Evolutionary conservation across 2,797 vertebrate genomes (phyloP), one percentile per base, ranked within the genome.

Genomic region (Ctenopoma kingsleyae): DNA sequence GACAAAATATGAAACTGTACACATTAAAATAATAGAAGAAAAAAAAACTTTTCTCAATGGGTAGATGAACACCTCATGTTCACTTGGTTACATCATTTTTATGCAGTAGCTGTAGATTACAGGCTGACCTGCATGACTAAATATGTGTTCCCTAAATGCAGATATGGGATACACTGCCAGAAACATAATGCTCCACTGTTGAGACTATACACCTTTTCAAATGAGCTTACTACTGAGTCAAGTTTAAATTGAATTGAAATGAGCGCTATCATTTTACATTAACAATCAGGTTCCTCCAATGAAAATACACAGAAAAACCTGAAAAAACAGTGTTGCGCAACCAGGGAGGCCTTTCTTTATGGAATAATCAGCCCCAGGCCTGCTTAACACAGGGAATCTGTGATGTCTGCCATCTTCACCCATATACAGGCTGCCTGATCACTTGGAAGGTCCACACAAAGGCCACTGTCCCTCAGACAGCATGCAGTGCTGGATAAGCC

Each of bases 181-280:
- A 60, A 57, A 74, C 30, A 25, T 62, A 66, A 61, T 43, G 68
- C 68, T 60, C 13, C 53, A 51, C 15, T 20, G 46, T 8, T 43
- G 53, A 62, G 44, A 44, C 52, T 49, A 59, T 77, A 80, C 57
- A 67, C 67, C 74, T 69, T 76, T 71, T 76, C 51, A 83, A 82
- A 79, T 51, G 20, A 27, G 35, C 57, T 35, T 36, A 53, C 55
- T 59, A 69, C 69, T 60, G 77, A 89, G 74, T 83, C 68, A 55
- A 53, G 62, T 56, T 84, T 50, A 87, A 88, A 59, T 48, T 70
- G 74, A 85, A 73, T 70, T 76, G 48, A 67, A 83, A 38, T 6
- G 69, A 71, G 65, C 16, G 44, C 78, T 83, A 87, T 91, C 87
- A 72, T 76, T 81, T 89, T 87, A 89, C 89, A 81, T 74, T 71